Evolutionary conservation across 2,797 vertebrate genomes (phyloP).

Genomic region (Mionectes olivaceus): DNA sequence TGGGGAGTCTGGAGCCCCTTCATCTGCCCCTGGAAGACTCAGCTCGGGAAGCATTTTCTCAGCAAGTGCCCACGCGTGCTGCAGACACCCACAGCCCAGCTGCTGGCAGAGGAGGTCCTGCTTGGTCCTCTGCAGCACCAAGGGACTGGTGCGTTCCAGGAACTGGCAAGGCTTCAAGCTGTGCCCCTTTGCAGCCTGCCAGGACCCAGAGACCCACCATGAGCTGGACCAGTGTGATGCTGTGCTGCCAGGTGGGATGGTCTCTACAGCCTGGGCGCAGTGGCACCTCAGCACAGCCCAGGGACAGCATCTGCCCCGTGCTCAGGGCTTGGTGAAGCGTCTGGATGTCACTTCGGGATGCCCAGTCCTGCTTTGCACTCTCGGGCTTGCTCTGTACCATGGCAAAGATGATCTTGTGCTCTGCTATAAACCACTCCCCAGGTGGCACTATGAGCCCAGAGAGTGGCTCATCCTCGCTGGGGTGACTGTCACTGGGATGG

Average conservation of each 20-base stretch:
- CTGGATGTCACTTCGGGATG: neutral
- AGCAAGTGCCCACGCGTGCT: neutral
- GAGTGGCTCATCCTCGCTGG: accelerated
- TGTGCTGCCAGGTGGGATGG: neutral
- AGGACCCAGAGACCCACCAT: neutral
- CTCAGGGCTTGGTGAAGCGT: neutral
- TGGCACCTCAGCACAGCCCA: neutral
- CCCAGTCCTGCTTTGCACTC: neutral
- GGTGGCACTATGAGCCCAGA: neutral
- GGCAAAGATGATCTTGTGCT: neutral
- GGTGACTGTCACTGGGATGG: neutral
- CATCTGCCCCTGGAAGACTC: neutral
- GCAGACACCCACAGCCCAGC: constrained; percentile 13
- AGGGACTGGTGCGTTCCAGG: neutral
- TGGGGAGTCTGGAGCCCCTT: neutral
- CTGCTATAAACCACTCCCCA: neutral
- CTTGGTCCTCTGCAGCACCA: neutral
- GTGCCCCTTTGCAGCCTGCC: neutral
- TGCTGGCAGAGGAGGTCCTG: neutral
- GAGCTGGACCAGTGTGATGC: neutral
- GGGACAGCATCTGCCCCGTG: neutral
- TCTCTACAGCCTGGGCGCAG: neutral
- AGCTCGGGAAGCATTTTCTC: neutral
- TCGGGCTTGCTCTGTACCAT: neutral
- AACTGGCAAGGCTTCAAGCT: accelerated